phyloP scores from a whole-genome alignment of 1,140 invertebrate genomes.

The Diuraphis noxia region DNA sequence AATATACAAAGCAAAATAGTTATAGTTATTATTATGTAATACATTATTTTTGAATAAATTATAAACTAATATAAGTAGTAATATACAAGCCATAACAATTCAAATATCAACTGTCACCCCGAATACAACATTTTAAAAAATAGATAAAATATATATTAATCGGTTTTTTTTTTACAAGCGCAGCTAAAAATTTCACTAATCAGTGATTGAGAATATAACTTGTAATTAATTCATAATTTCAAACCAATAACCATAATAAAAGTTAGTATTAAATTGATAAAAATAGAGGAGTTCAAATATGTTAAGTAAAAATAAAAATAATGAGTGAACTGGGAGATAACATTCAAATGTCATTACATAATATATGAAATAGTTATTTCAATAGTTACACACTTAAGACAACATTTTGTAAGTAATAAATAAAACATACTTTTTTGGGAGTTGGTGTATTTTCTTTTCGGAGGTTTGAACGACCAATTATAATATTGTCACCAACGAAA shows the following conservation, averaged over 20 bases:
- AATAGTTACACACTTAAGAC: neutral
- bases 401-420: neutral
- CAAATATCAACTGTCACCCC: neutral
- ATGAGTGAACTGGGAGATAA: neutral
- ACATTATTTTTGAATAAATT: neutral
- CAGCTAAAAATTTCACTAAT: neutral
- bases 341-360: neutral
- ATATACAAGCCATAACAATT: neutral
- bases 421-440: conserved; percentile 30
- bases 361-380: neutral
- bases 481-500: conserved; percentile 47
- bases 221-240: neutral
- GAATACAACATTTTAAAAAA: neutral
- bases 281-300: neutral
- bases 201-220: too few relatives aligned
- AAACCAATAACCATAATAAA: neutral
- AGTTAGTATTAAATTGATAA: neutral
- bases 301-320: neutral
- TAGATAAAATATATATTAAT: neutral
- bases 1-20: neutral
- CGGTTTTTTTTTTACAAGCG: neutral
- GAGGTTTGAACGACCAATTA: conserved; percentile 47
- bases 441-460: conserved; percentile 26
- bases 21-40: neutral
- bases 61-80: neutral